Conservation (phyloP, 2,797 vertebrate species). For the Aplochiton taeniatus region DNA sequence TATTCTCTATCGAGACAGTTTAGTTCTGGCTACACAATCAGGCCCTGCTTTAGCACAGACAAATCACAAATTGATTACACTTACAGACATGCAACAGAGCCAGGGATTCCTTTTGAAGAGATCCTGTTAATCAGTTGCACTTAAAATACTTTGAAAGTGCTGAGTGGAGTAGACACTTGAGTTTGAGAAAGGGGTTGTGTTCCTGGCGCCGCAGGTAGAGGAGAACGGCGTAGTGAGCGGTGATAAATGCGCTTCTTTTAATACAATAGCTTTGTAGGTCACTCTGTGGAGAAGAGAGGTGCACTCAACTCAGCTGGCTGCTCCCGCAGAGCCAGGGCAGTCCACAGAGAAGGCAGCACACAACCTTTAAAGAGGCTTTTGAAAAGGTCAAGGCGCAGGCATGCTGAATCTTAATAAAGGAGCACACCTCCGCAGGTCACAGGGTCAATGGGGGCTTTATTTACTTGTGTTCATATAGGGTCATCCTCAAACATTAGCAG, state of each 20-base stretch:
- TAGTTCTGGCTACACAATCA: too few relatives aligned
- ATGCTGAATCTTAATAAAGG: conserved; percentile 73
- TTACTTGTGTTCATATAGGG: conserved; percentile 27
- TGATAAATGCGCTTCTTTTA: conserved; percentile 75
- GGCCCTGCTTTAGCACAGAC: too few relatives aligned
- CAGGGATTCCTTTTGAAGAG: conserved; percentile 4
- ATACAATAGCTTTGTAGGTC: conserved; percentile 78
- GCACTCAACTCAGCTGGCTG: conserved; percentile 53
- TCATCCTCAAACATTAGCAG: background rate
- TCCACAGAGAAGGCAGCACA: conserved; percentile 59
- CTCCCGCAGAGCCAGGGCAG: conserved; percentile 55
- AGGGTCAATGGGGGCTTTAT: conserved; percentile 60
- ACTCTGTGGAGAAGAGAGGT: conserved; percentile 59
- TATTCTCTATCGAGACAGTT: too few relatives aligned
- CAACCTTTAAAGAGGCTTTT: conserved; percentile 77
- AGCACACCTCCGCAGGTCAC: conserved; percentile 57
- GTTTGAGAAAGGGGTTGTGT: conserved; percentile 58
- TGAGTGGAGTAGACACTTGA: conserved; percentile 52
- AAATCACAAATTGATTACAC: conserved; percentile 62
- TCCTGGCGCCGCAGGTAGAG: conserved; percentile 51
- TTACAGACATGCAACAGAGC: conserved; percentile 30
- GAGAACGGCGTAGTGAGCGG: conserved; percentile 53
- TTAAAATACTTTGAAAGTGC: conserved; percentile 64
- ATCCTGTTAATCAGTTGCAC: conserved; percentile 49
- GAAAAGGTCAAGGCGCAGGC: conserved; percentile 75